Evolutionary conservation across 2,113 vertebrate genomes (phyloP), one percentile per base, ranked within the genome.

Genomic region (Saimiri boliviensis): DNA sequence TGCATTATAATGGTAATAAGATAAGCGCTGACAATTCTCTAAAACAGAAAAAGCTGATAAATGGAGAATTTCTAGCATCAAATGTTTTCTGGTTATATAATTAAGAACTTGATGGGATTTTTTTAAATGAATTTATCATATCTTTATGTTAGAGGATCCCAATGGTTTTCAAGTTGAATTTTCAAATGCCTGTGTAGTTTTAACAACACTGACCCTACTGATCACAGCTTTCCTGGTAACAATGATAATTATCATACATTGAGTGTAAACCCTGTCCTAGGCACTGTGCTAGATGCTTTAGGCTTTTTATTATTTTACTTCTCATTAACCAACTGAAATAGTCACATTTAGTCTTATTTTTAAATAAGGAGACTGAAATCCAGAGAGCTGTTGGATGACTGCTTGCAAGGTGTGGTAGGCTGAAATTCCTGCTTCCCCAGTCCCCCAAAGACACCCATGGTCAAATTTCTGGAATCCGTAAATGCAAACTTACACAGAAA

Each of bases 11-110:
- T 93, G 40, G n/a, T 82, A 77, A 25, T n/a, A 86, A 95, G 16
- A 40, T 35, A 63, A n/a, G 37, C 91, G 77, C 86, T 83, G 68
- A 83, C 74, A 96, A 84, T 91, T 96, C 30, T 79, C 79, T 93
- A 70, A 97, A 96, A 94, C 37, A 93, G 56, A 56, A 66, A 77
- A 2, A 86, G 45, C 82, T 93, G 71, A 89, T 89, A 95, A 96
- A 63, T 91, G 68, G 80, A 92, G 74, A 96, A 56, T 76, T 94
- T 85, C 45, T 89, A 86, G 14, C 35, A 80, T 58, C 52, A 86
- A 77, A 60, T 70, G 58, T 94, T 71, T 35, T n/a, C 30, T 45
- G 35, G 37, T 45, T 70, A 42, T 52, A n/a, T 8, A 87, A 76
- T 76, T 47, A 70, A 56, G 6, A 94, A 52, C 10, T 66, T 60